Percentiles rank a stretch among this genome's conserved stretches.
phyloP scores from a whole-genome alignment of 2,797 vertebrate species.

The Uromys caudimaculatus region DNA sequence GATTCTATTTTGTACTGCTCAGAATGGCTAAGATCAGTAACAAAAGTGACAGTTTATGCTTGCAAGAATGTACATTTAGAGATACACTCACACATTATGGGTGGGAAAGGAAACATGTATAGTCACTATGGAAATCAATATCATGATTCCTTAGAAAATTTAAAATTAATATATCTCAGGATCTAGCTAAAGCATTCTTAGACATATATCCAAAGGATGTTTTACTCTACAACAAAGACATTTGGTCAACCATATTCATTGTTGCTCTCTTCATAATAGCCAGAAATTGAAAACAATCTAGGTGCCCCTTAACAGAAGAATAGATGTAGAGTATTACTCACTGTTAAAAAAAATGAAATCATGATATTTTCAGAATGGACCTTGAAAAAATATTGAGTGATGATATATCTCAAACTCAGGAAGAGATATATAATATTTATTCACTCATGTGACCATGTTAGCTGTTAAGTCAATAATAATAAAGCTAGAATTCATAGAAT shows the following conservation, averaged over 20 bases:
- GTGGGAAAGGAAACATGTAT: not conserved
- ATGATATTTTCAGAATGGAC: not conserved
- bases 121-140: not conserved
- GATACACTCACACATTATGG: too few relatives aligned
- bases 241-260: not conserved
- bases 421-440: not conserved
- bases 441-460: not conserved
- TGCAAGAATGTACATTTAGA: too few relatives aligned
- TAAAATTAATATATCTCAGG: not conserved
- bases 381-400: not conserved
- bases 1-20: too few relatives aligned
- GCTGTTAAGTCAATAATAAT: not conserved
- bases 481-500: not conserved
- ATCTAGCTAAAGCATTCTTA: too few relatives aligned
- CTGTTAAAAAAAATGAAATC: not conserved
- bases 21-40: too few relatives aligned
- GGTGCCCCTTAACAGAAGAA: not conserved
- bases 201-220: too few relatives aligned
- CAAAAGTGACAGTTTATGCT: too few relatives aligned
- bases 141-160: not conserved
- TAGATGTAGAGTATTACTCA: not conserved
- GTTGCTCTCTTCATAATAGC: not conserved
- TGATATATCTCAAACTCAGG: not conserved
- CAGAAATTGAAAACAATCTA: not conserved
- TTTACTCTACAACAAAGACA: too few relatives aligned